A percentile compares a stretch with the other conserved stretches of the same genome.
Conservation (phyloP, 2,113 vertebrate genomes). For the Ancistrus triradiatus region DNA sequence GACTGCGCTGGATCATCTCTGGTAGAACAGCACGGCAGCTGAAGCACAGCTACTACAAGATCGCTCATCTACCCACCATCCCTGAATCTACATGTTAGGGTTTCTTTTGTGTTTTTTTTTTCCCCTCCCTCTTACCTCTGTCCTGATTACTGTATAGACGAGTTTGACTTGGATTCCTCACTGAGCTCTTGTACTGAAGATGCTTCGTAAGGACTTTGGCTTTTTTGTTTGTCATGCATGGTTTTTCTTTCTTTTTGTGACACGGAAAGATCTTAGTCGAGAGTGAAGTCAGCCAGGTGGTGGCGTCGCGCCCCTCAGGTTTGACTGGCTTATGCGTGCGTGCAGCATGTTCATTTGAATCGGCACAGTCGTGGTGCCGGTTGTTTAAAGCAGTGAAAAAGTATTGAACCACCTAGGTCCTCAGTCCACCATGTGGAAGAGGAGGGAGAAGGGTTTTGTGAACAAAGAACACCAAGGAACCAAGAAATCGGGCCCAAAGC, state of each 20-base stretch:
- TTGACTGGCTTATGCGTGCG: constrained; percentile 54
- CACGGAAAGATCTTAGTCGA: constrained; percentile 47
- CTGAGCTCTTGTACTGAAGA: constrained; percentile 37
- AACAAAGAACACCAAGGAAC: constrained; percentile 63
- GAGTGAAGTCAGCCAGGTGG: constrained; percentile 35
- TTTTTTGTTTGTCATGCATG: constrained; percentile 46
- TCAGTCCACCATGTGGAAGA: constrained; percentile 82
- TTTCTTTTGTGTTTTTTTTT: background rate
- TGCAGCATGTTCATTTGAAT: constrained; percentile 68
- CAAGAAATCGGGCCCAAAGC: constrained; percentile 78
- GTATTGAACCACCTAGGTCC: constrained; percentile 80
- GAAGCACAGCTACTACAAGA: constrained; percentile 92
- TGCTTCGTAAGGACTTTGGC: constrained; percentile 32
- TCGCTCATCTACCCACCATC: constrained; percentile 91
- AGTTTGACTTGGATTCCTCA: constrained; percentile 47
- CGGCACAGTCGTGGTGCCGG: constrained; percentile 59
- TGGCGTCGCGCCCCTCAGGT: constrained; percentile 42
- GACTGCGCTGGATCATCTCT: constrained; percentile 92
- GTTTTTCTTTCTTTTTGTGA: constrained; percentile 26
- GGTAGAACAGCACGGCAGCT: constrained; percentile 87
- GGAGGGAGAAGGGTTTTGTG: constrained; percentile 83
- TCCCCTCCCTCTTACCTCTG: background rate
- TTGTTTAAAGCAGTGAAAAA: constrained; percentile 73
- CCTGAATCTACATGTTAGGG: constrained; percentile 78
- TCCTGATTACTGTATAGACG: background rate